Percentiles rank a stretch among this genome's conserved stretches.
phyloP scores from a whole-genome alignment of 2,113 vertebrate species.

The Thomomys bottae region DNA sequence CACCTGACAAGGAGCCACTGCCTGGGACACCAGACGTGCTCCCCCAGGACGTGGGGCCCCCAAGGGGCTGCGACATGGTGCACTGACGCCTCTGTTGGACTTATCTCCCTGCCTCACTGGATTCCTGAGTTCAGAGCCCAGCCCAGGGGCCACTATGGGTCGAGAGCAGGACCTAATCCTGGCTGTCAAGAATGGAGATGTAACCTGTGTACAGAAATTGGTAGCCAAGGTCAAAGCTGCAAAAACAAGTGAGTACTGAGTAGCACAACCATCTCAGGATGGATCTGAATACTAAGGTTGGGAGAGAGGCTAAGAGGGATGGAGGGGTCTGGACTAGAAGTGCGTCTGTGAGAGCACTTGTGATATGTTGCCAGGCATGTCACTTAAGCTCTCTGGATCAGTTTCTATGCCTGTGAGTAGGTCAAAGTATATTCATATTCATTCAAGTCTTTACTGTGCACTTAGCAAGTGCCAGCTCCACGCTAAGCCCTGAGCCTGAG shows the following conservation, averaged over 20 bases:
- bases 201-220: constrained; percentile 86
- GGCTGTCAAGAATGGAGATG: constrained; percentile 87
- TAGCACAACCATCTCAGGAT: background rate
- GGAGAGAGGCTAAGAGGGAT: background rate
- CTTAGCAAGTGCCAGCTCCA: background rate
- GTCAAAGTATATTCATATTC: background rate
- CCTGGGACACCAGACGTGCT: constrained; percentile 1
- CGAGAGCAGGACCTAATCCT: constrained; percentile 88
- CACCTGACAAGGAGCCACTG: background rate
- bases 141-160: constrained; percentile 81
- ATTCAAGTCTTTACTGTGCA: background rate
- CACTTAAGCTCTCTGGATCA: constrained; percentile 3
- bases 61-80: constrained; percentile 49
- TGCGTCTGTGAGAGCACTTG: background rate
- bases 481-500: background rate
- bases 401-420: background rate
- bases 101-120: background rate
- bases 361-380: constrained; percentile 13
- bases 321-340: background rate
- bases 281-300: background rate
- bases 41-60: background rate
- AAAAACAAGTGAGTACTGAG: constrained; percentile 87
- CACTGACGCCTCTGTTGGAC: constrained; percentile 42
- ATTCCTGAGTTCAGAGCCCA: constrained; percentile 51
- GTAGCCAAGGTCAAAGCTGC: constrained; percentile 88